phyloP scores from a whole-genome alignment of 2,797 vertebrate species.

The Arremon brunneinucha region DNA sequence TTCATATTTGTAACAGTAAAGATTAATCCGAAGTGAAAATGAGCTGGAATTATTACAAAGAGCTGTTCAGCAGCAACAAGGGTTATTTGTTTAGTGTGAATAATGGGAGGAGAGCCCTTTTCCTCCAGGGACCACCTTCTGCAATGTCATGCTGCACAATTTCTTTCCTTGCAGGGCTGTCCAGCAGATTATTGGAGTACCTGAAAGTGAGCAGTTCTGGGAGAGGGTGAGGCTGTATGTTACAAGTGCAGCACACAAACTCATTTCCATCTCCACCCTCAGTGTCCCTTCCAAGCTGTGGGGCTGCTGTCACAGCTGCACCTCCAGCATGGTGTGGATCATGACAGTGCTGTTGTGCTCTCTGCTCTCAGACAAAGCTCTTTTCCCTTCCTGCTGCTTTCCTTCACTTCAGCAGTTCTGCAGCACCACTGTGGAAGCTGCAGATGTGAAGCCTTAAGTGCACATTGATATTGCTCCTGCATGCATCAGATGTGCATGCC shows the following conservation, averaged over 20 bases:
- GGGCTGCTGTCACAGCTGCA: not conserved
- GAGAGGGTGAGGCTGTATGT: not conserved
- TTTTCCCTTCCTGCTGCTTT: not conserved
- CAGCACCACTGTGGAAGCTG: not conserved
- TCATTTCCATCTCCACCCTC: not conserved
- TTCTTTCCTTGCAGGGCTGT: not conserved
- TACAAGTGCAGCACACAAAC: not conserved
- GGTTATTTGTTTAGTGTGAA: not conserved
- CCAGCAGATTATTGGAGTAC: not conserved
- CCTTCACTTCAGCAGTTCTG: not conserved
- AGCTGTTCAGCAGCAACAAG: not conserved
- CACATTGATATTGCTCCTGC: not conserved
- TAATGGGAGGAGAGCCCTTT: not conserved
- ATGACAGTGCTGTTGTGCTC: not conserved
- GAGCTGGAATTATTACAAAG: not conserved
- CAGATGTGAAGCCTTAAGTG: not conserved
- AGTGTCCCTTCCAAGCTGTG: not conserved
- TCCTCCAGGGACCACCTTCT: not conserved
- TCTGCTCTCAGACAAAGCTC: not conserved
- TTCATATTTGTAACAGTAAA: not conserved
- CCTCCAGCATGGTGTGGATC: accelerated
- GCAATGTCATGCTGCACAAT: not conserved
- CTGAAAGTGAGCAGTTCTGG: not conserved
- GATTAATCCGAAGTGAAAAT: not conserved
- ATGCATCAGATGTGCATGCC: not conserved